Evolutionary conservation across 2,113 vertebrate species (phyloP).

Genomic region (Rhea pennata): DNA sequence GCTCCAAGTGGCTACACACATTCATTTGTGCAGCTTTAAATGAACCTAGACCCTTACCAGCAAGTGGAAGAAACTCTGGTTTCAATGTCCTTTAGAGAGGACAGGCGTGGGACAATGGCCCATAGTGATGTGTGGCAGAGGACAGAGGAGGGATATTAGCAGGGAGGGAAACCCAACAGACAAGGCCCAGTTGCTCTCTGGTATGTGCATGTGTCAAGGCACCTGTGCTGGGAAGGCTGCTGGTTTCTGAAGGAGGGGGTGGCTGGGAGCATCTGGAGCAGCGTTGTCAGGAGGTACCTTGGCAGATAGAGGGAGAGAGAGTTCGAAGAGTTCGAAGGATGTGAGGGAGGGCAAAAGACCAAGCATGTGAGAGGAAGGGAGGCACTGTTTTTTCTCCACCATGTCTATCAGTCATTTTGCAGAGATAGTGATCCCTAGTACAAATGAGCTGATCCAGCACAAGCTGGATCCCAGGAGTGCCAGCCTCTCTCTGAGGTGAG

Average conservation of each 20-base stretch:
- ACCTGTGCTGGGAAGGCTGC: background rate
- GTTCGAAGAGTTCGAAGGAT: background rate
- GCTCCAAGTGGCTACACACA: background rate
- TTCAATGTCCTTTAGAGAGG: background rate
- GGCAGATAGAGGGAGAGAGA: background rate
- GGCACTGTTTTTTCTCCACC: background rate
- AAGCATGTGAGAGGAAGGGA: background rate
- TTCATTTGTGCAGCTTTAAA: background rate
- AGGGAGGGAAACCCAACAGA: background rate
- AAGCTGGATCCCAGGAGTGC: too few relatives aligned
- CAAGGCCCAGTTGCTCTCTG: background rate
- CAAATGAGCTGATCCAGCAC: background rate
- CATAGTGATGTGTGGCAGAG: background rate
- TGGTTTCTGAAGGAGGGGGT: background rate
- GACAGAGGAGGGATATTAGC: background rate
- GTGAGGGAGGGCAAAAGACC: background rate
- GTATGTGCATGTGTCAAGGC: background rate
- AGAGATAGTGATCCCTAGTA: background rate
- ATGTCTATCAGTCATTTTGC: background rate
- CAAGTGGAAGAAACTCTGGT: background rate
- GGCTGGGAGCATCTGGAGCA: background rate
- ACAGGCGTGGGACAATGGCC: background rate
- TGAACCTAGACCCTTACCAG: background rate
- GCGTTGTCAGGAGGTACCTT: accelerated
- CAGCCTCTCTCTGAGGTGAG: background rate